Conservation (phyloP, 2,888 invertebrate species). For the Leptogaster cylindrica region DNA sequence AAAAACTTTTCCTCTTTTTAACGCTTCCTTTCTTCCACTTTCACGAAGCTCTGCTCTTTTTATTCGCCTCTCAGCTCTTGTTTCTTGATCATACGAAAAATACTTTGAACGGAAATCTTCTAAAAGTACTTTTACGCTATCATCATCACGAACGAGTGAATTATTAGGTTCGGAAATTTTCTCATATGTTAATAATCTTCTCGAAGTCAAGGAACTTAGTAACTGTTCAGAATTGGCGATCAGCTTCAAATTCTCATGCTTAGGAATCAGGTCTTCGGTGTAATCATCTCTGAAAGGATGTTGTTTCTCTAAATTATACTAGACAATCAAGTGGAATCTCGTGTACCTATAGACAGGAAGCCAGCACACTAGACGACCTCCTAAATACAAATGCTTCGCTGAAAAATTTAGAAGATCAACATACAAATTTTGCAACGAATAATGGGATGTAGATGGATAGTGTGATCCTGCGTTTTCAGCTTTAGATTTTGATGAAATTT, state of each 20-base stretch:
- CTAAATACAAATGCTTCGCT: slow-evolving; percentile 74
- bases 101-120: slow-evolving; percentile 66
- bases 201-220: slow-evolving; percentile 78
- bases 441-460: slow-evolving; percentile 84
- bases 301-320: not conserved
- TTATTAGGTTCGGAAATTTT: slow-evolving; percentile 69
- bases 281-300: slow-evolving; percentile 72
- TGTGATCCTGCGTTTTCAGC: slow-evolving; percentile 71
- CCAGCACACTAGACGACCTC: slow-evolving; percentile 93
- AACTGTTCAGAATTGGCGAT: slow-evolving; percentile 89
- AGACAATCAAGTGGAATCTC: not conserved
- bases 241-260: slow-evolving; percentile 78
- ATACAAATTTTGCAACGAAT: slow-evolving; percentile 82
- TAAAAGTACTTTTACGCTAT: slow-evolving; percentile 58
- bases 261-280: slow-evolving; percentile 74
- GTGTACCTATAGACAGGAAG: slow-evolving; percentile 83
- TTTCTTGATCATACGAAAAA: slow-evolving; percentile 71
- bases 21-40: slow-evolving; percentile 56
- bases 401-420: slow-evolving; percentile 85
- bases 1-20: slow-evolving; percentile 56
- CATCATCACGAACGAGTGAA: slow-evolving; percentile 49
- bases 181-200: slow-evolving; percentile 85
- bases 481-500: slow-evolving; percentile 62
- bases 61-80: slow-evolving; percentile 68
- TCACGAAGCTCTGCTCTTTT: slow-evolving; percentile 63